Evolutionary conservation across 2,113 vertebrate species (phyloP).

Genomic region (Ovis canadensis): DNA sequence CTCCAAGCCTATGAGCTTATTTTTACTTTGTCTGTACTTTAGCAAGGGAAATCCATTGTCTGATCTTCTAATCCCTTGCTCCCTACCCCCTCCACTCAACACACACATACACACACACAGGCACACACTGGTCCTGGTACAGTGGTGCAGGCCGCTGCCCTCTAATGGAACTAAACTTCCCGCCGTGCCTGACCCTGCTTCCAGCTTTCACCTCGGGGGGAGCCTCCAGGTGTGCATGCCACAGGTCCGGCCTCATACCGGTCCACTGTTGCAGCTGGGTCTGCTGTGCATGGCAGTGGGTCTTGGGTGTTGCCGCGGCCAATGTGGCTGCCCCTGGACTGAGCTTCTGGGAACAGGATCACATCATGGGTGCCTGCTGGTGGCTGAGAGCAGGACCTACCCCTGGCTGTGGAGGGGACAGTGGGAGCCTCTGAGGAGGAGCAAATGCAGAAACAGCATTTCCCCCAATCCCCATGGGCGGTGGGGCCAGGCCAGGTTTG

Average conservation of each 20-base stretch:
- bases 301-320: fast-evolving
- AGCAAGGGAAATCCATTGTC: not conserved
- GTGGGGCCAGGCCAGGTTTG: not conserved
- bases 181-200: not conserved
- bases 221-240: fast-evolving
- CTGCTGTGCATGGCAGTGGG: fast-evolving
- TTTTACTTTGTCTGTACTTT: not conserved
- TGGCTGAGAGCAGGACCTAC: not conserved
- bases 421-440: not conserved
- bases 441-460: not conserved
- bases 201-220: too few relatives aligned
- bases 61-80: not conserved
- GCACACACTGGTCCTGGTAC: not conserved
- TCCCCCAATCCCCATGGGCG: not conserved
- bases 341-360: not conserved
- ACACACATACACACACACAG: not conserved
- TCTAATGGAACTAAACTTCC: not conserved
- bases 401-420: fast-evolving
- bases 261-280: not conserved
- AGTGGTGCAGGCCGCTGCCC: not conserved
- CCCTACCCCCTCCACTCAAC: not conserved
- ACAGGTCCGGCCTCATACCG: not conserved
- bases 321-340: fast-evolving
- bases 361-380: fast-evolving
- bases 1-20: not conserved